Conservation (phyloP, 2,888 invertebrate species). For the Lasioglossum villosulum region DNA sequence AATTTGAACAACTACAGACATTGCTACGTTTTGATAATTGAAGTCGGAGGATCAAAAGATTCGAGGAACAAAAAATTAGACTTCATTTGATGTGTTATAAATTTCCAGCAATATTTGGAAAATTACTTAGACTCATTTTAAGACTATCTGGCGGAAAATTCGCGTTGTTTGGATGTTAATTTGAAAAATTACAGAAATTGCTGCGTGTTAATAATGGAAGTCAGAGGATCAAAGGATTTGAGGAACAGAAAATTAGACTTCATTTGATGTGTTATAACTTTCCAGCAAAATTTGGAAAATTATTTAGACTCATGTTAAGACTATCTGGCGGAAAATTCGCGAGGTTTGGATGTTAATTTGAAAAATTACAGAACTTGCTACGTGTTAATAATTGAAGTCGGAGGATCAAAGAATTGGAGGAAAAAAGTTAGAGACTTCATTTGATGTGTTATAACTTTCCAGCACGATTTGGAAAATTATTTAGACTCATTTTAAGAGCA, state of each 20-base stretch:
- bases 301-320: too few relatives aligned
- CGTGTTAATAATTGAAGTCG: too few relatives aligned
- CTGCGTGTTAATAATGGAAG: neutral
- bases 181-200: constrained; percentile 24
- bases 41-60: neutral
- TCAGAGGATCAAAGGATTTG: neutral
- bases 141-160: constrained; percentile 71
- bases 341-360: too few relatives aligned
- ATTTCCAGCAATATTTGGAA: neutral
- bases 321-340: too few relatives aligned
- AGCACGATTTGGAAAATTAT: too few relatives aligned
- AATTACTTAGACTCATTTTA: neutral
- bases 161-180: constrained; percentile 47
- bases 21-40: neutral
- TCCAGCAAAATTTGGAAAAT: neutral
- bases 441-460: too few relatives aligned
- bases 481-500: too few relatives aligned
- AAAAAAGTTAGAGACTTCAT: too few relatives aligned
- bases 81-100: neutral
- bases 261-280: neutral
- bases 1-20: constrained; percentile 34
- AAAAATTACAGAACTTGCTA: too few relatives aligned
- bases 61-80: neutral
- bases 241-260: neutral
- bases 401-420: too few relatives aligned